Evolutionary conservation across 2,888 invertebrate genomes (phyloP).

Genomic region (Lepidocyrtoides sp.): DNA sequence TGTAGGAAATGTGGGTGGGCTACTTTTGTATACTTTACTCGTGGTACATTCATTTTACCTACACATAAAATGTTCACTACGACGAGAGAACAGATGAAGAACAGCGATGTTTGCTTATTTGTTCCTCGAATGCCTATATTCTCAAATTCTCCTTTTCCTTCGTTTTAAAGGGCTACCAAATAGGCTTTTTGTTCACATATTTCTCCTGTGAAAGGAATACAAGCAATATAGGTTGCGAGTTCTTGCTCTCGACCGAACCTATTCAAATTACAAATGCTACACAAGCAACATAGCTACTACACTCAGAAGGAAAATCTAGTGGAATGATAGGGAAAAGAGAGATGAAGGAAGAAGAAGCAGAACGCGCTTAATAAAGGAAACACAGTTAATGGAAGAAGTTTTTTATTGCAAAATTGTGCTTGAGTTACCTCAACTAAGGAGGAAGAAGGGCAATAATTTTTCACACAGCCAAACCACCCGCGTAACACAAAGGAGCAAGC

Average conservation of each 20-base stretch:
- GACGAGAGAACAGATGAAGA: background rate
- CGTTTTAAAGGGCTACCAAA: no score
- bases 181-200: no score
- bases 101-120: background rate
- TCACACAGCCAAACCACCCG: constrained; percentile 48
- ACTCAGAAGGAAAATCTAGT: background rate
- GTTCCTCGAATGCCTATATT: background rate
- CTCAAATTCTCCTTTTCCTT: background rate
- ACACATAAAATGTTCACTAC: no score
- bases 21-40: constrained; percentile 45
- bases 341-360: background rate
- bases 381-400: constrained; percentile 74
- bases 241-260: no score
- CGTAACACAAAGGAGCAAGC: constrained; percentile 7
- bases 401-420: constrained; percentile 72
- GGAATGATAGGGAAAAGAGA: background rate
- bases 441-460: constrained; percentile 72
- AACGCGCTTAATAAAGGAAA: constrained; percentile 58
- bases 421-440: constrained; percentile 71
- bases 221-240: background rate
- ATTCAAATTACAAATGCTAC: background rate
- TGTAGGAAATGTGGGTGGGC: constrained; percentile 72
- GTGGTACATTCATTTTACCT: constrained; percentile 32
- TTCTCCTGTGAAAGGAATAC: background rate
- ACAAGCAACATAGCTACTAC: background rate